Evolutionary conservation across 2,888 invertebrate genomes (phyloP).

Genomic region (Nomada lathburiana): DNA sequence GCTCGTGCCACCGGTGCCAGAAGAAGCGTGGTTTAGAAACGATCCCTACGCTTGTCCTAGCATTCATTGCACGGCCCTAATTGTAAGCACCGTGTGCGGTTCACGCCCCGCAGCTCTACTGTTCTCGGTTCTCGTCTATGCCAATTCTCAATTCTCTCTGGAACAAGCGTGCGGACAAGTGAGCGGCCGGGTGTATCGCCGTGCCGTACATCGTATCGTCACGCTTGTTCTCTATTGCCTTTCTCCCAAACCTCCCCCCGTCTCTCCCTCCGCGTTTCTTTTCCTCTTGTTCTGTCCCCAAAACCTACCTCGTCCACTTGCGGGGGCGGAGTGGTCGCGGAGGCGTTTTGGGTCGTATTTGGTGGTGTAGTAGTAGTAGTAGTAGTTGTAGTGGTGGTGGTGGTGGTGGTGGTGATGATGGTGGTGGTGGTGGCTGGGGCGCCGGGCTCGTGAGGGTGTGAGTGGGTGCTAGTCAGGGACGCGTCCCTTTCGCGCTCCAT

Average conservation of each 20-base stretch:
- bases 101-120: not conserved
- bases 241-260: slow-evolving; percentile 29
- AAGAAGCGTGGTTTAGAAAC: slow-evolving; percentile 47
- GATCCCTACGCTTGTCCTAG: slow-evolving; percentile 12
- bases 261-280: slow-evolving; percentile 8
- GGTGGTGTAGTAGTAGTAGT: slow-evolving; percentile 79
- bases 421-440: slow-evolving; percentile 77
- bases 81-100: too few relatives aligned
- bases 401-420: slow-evolving; percentile 74
- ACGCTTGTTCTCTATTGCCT: slow-evolving; percentile 20
- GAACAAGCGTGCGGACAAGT: not conserved
- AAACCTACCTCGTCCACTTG: slow-evolving; percentile 84
- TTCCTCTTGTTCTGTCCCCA: slow-evolving; percentile 70
- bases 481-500: slow-evolving; percentile 90
- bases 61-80: not conserved
- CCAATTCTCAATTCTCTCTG: slow-evolving; percentile 62
- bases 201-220: not conserved
- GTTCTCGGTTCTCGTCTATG: slow-evolving; percentile 33
- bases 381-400: slow-evolving; percentile 76
- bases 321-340: slow-evolving; percentile 81
- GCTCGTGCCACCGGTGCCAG: slow-evolving; percentile 38
- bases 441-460: slow-evolving; percentile 81
- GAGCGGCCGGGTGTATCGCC: too few relatives aligned
- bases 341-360: slow-evolving; percentile 82
- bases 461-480: slow-evolving; percentile 85